Percentiles rank a stretch among this genome's conserved stretches.
phyloP scores from a whole-genome alignment of 2,113 vertebrate species.

The Pampusana beccarii region DNA sequence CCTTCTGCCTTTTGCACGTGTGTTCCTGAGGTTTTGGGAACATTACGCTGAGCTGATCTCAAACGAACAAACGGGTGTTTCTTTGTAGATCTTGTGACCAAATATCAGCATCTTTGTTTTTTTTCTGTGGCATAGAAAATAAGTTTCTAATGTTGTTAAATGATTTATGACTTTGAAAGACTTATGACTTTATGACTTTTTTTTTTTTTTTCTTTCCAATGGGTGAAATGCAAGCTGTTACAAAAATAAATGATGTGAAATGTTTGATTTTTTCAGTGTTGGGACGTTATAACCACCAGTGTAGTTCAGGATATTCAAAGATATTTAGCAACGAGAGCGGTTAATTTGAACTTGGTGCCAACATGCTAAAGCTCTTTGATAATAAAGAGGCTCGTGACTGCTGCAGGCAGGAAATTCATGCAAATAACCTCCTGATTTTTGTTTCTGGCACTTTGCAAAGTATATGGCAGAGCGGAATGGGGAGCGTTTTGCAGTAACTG shows the following conservation, averaged over 20 bases:
- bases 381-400: background rate
- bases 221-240: background rate
- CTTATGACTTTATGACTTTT: too few species aligned
- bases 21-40: background rate
- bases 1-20: background rate
- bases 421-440: background rate
- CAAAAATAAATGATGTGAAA: background rate
- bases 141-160: background rate
- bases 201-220: background rate
- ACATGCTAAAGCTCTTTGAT: background rate
- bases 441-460: background rate
- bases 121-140: background rate
- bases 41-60: background rate
- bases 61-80: background rate
- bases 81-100: background rate
- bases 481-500: accelerated
- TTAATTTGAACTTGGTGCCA: background rate
- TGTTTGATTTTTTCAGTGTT: background rate
- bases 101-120: background rate
- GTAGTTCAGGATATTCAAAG: background rate
- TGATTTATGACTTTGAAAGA: background rate
- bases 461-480: background rate
- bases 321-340: background rate
- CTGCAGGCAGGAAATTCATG: background rate
- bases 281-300: background rate